These are phyloP conservation scores for Macropus fuliginosus DNA, from an alignment of 2,797 vertebrate genomes.

Conservation along the genomic window DNA sequence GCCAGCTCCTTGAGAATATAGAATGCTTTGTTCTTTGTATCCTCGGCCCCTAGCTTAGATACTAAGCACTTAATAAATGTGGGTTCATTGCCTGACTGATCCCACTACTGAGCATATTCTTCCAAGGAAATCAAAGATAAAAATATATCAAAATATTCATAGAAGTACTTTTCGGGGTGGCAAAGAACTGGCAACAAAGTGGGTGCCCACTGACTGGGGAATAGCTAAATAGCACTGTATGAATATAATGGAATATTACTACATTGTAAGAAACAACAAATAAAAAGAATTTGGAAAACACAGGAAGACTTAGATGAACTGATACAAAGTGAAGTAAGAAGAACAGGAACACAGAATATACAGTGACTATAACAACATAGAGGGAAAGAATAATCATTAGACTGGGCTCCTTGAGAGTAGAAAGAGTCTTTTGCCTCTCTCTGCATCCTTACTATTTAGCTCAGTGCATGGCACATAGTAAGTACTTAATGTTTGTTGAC, in stretches of 20 bases:
- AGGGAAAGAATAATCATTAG: neutral
- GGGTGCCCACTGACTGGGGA: neutral
- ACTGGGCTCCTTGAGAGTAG: neutral
- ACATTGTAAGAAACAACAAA: neutral
- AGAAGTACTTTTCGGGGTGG: neutral
- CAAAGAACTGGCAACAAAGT: neutral
- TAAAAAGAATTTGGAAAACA: neutral
- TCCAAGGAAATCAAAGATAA: neutral
- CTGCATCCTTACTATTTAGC: neutral
- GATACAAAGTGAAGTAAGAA: neutral
- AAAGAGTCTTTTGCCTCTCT: neutral
- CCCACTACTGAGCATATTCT: neutral
- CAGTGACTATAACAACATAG: neutral
- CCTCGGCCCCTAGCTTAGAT: neutral
- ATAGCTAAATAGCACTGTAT: neutral
- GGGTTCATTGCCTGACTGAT: neutral
- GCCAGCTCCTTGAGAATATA: neutral
- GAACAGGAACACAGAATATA: neutral
- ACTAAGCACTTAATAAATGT: neutral
- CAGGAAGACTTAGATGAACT: neutral
- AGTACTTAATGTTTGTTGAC: neutral
- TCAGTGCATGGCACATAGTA: neutral
- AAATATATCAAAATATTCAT: neutral
- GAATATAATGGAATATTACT: neutral
- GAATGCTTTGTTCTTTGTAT: neutral